Conservation (phyloP, 2,797 vertebrate species). For the Alosa sapidissima region DNA sequence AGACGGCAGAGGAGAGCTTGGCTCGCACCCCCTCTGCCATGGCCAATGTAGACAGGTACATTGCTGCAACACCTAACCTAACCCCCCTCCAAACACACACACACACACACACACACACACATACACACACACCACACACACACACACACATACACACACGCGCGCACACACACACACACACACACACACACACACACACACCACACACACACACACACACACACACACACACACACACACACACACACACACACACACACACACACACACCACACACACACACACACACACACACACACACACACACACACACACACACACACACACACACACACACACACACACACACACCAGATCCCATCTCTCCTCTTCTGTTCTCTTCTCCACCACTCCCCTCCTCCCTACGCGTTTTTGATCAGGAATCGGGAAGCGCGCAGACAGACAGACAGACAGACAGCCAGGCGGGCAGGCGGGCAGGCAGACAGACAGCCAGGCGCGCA, state of each 20-base stretch:
- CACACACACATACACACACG: background rate
- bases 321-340: background rate
- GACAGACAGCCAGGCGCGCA: too few relatives aligned
- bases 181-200: too few relatives aligned
- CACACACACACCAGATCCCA: background rate
- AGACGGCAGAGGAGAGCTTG: background rate
- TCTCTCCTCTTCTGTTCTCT: background rate
- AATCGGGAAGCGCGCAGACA: background rate
- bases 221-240: too few relatives aligned
- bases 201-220: background rate
- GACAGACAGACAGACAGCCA: too few relatives aligned
- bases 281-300: background rate
- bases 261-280: too few relatives aligned
- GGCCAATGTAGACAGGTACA: constrained; percentile 53
- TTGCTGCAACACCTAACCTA: background rate
- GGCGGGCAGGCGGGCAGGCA: constrained; percentile 14
- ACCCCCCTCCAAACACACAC: background rate
- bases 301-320: background rate
- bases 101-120: too few relatives aligned
- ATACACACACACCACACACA: too few relatives aligned
- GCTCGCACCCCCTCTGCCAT: constrained; percentile 24
- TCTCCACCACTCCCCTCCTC: background rate
- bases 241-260: too few relatives aligned
- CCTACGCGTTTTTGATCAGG: background rate
- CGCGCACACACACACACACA: too few relatives aligned